Evolutionary conservation across 1,140 invertebrate species (phyloP), one percentile per base, ranked within the genome.

Genomic region (Saccostrea cuccullata): DNA sequence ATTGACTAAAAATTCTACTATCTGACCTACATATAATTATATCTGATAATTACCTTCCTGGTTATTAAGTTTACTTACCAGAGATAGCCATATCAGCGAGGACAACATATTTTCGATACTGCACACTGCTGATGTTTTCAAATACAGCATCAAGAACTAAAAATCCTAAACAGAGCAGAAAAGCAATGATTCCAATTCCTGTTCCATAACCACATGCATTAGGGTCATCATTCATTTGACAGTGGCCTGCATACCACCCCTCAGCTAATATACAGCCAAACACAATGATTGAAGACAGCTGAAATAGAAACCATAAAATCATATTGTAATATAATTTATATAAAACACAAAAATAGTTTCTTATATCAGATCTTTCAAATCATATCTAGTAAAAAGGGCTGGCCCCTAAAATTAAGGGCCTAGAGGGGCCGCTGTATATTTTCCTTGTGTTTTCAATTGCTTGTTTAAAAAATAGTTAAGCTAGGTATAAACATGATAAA

Each of bases 61-160:
- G 47, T 47, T 47, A 67, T 20, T 36, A 36, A 23, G 20, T 23
- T 64, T n/a, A 64, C 58, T 96, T 94, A 98, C 98, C 97, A 93
- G 98, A 98, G 94, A 98, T 97, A 93, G 96, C 98, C 93, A 99
- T 96, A 94, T 99, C 98, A 26, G 96, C 97, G 88, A 99, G 96
- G 26, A 99, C 98, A 94, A 98, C 98, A 95, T 98, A 98, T 94
- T 99, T 99, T 94, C 98, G 96, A 67, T 98, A 98, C 96, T 99
- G 99, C 85, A 99, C 98, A n/a, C 98, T 98, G 64, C 98, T 99
- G 97, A 99, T 98, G 95, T 98, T 98, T 92, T 99, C 98, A 94
- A 99, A 99, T 55, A 99, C 95, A 92, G 97, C 98, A 96, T 99
- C 98, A 3, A 98, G 97, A 47, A 96, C 97, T 60, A 99, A 96